phyloP scores from a whole-genome alignment of 92 coral and sea anemone genomes.

The Phenganax marumi region DNA sequence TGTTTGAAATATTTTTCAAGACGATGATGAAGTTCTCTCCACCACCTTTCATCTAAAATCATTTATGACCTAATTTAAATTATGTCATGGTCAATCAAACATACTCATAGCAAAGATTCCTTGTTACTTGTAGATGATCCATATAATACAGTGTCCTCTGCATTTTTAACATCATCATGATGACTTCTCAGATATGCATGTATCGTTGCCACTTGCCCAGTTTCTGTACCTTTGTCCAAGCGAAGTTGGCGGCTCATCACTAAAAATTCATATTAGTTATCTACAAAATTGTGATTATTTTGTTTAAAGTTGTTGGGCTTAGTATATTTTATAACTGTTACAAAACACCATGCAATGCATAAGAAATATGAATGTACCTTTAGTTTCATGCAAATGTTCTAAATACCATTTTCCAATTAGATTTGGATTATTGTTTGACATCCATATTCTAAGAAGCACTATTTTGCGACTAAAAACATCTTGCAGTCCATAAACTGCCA shows the following conservation, averaged over 20 bases:
- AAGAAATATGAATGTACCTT: slow-evolving; percentile 21
- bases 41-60: slow-evolving; percentile 57
- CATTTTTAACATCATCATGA: slow-evolving; percentile 34
- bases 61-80: not conserved
- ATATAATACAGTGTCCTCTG: too few species aligned
- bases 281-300: not conserved
- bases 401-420: slow-evolving; percentile 47
- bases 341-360: not conserved
- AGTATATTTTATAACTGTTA: not conserved
- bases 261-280: not conserved
- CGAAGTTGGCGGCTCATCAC: not conserved
- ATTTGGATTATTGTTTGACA: slow-evolving; percentile 36
- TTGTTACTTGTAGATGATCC: slow-evolving; percentile 64
- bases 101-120: slow-evolving; percentile 35
- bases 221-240: too few species aligned
- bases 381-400: slow-evolving; percentile 35
- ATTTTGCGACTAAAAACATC: slow-evolving; percentile 54
- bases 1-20: slow-evolving; percentile 54
- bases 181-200: slow-evolving; percentile 59
- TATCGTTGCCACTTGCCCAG: slow-evolving; percentile 62
- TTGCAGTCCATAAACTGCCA: slow-evolving; percentile 54
- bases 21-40: slow-evolving; percentile 60
- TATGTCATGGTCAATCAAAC: not conserved
- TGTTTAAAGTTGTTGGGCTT: not conserved
- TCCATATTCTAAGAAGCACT: slow-evolving; percentile 43